Conservation (phyloP, 2,888 invertebrate species). For the Lymantria dispar region DNA sequence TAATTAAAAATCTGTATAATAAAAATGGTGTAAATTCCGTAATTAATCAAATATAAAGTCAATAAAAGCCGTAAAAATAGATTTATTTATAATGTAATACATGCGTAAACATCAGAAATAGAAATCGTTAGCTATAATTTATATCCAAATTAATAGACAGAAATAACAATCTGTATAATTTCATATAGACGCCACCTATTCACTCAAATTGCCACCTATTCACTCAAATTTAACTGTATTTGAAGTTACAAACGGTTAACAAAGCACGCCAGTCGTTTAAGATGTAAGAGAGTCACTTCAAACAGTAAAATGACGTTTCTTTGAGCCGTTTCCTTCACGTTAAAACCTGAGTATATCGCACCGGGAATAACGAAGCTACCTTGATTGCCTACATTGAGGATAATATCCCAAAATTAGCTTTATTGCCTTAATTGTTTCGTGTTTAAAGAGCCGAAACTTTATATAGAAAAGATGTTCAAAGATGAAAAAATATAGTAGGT, state of each 20-base stretch:
- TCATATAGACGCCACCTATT: too few relatives aligned
- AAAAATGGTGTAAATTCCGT: too few relatives aligned
- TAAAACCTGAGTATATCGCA: background rate
- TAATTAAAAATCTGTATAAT: too few relatives aligned
- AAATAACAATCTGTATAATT: too few relatives aligned
- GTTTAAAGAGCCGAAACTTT: slow-evolving; percentile 7
- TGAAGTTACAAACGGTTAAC: background rate
- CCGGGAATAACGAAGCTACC: background rate
- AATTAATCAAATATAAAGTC: too few relatives aligned
- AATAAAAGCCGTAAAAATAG: too few relatives aligned
- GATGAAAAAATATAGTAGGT: background rate
- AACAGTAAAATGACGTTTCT: background rate
- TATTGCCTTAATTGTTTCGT: slow-evolving; percentile 8
- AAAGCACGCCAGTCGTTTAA: background rate
- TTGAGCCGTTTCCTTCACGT: background rate
- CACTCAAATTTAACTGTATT: too few relatives aligned
- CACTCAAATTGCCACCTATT: too few relatives aligned
- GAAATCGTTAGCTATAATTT: too few relatives aligned
- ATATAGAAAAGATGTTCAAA: background rate
- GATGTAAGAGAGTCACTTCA: background rate
- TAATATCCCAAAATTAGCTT: slow-evolving; percentile 5
- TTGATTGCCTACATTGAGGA: slow-evolving; percentile 1
- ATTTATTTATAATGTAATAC: too few relatives aligned
- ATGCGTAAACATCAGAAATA: too few relatives aligned
- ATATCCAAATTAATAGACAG: too few relatives aligned